Evolutionary conservation across 2,797 vertebrate species (phyloP).

Genomic region (Falco concolor): DNA sequence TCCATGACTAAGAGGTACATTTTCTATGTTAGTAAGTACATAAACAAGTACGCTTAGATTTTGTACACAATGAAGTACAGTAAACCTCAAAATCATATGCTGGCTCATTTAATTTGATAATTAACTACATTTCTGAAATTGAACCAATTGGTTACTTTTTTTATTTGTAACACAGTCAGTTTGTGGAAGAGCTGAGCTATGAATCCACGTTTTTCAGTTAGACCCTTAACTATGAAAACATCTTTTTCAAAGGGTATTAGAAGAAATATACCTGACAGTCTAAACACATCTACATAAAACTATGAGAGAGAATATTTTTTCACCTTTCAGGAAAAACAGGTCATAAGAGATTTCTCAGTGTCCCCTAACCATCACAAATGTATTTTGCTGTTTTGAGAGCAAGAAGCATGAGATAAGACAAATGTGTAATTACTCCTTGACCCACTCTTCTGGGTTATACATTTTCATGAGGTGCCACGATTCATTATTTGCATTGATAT

Average conservation of each 20-base stretch:
- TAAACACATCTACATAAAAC: neutral
- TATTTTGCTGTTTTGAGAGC: conserved; percentile 66
- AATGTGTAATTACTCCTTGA: conserved; percentile 79
- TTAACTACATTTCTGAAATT: neutral
- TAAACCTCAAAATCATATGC: neutral
- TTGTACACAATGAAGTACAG: neutral
- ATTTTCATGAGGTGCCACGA: conserved; percentile 78
- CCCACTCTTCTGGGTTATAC: conserved; percentile 72
- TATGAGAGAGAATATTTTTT: neutral
- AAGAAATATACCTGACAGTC: neutral
- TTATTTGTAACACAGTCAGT: neutral
- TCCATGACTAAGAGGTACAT: neutral
- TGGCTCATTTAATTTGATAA: neutral
- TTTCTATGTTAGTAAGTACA: neutral
- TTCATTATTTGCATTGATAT: conserved; percentile 79
- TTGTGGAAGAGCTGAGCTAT: neutral
- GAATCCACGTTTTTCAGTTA: neutral
- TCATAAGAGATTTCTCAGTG: conserved; percentile 2
- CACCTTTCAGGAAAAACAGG: conserved; percentile 9
- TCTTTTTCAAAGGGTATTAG: neutral
- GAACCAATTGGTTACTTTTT: neutral
- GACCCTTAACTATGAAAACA: neutral
- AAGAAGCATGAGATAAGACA: conserved; percentile 77
- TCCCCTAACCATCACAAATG: conserved; percentile 24
- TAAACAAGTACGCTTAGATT: neutral